Conservation (phyloP, 2,113 vertebrate genomes). For the Neodontobutis hainanensis region DNA sequence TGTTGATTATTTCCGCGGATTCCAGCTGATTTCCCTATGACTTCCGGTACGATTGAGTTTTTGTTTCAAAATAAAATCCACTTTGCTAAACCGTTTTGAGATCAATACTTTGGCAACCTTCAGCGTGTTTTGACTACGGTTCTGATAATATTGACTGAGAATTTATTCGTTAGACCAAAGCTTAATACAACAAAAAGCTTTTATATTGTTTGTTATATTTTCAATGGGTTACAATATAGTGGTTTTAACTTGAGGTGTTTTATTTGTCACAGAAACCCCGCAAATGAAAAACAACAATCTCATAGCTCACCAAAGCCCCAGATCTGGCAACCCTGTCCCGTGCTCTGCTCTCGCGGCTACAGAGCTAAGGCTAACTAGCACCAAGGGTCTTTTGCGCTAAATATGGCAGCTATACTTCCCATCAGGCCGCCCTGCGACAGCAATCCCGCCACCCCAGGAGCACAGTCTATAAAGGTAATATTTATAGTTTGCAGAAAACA, state of each 20-base stretch:
- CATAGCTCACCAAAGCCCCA: background rate
- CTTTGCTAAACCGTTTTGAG: background rate
- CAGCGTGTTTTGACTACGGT: background rate
- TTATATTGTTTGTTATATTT: too few relatives aligned
- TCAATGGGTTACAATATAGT: too few relatives aligned
- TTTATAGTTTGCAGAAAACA: background rate
- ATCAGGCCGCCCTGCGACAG: slow-evolving; percentile 85
- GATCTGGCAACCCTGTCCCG: slow-evolving; percentile 1
- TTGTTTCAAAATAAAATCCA: slow-evolving; percentile 77
- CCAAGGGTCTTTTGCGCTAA: slow-evolving; percentile 19
- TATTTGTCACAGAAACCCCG: background rate
- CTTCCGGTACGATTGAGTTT: slow-evolving; percentile 62
- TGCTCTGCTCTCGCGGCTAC: slow-evolving; percentile 2
- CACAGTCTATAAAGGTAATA: slow-evolving; percentile 86
- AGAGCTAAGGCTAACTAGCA: slow-evolving; percentile 35
- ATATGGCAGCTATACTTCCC: slow-evolving; percentile 85
- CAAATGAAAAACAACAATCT: background rate
- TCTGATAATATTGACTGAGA: too few relatives aligned
- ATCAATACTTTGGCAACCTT: background rate
- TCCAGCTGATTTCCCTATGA: slow-evolving; percentile 63
- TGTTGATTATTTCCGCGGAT: slow-evolving; percentile 66
- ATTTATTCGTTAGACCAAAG: too few relatives aligned
- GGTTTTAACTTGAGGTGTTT: background rate
- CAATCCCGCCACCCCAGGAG: slow-evolving; percentile 88
- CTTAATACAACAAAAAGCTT: too few relatives aligned